A percentile compares a stretch with the other conserved stretches of the same genome.
These are phyloP conservation scores for Otis tarda DNA, from an alignment of 2,113 vertebrate genomes.

Conservation along the genomic window DNA sequence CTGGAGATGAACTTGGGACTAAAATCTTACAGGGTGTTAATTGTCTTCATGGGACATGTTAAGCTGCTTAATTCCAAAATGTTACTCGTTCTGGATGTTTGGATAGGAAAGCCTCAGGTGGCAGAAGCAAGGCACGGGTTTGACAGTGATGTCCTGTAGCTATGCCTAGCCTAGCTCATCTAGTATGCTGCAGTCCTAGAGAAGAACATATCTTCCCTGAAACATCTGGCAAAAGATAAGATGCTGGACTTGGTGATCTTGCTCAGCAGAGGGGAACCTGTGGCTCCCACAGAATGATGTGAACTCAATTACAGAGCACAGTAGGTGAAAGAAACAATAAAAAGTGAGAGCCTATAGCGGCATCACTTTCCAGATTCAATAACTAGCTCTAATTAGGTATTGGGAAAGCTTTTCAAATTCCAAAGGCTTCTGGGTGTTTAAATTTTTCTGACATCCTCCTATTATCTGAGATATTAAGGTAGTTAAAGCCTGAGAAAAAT, in stretches of 20 bases:
- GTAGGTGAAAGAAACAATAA: neutral
- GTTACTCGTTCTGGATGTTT: neutral
- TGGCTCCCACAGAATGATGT: neutral
- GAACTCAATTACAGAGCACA: neutral
- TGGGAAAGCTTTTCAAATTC: conserved; percentile 37
- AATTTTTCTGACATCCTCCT: conserved; percentile 39
- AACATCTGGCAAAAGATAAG: neutral
- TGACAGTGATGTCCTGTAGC: neutral
- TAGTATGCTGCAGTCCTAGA: neutral
- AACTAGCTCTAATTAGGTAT: conserved; percentile 3
- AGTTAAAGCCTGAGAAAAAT: conserved; percentile 66
- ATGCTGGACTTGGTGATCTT: neutral
- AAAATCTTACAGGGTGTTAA: neutral
- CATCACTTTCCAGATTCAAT: neutral
- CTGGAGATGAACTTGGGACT: neutral
- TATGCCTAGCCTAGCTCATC: neutral
- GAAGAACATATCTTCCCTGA: neutral
- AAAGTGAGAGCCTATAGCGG: neutral
- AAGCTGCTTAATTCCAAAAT: neutral
- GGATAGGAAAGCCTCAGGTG: neutral
- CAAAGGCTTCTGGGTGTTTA: conserved; percentile 29
- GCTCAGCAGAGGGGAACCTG: neutral
- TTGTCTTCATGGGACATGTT: neutral
- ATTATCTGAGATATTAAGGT: conserved; percentile 54
- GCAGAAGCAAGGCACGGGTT: neutral